Evolutionary conservation across 2,888 invertebrate species (phyloP).

Genomic region (Napeogenes sylphis): DNA sequence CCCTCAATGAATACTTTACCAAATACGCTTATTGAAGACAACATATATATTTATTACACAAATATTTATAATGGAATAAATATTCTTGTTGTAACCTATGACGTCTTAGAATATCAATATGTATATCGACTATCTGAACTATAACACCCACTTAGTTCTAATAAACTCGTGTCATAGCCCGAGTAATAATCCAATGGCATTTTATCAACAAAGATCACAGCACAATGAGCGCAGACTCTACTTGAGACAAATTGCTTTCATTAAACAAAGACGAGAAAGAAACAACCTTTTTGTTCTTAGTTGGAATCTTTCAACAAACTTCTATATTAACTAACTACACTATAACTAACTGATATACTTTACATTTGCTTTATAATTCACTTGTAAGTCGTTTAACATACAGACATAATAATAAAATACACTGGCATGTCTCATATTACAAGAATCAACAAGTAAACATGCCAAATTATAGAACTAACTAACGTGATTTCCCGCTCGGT

Average conservation of each 20-base stretch:
- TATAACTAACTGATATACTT: neutral
- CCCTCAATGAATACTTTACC: too few species aligned
- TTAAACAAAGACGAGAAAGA: conserved; percentile 4
- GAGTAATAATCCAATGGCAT: conserved; percentile 22
- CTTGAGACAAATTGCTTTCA: conserved; percentile 15
- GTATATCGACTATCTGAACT: conserved; percentile 1
- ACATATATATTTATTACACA: too few species aligned
- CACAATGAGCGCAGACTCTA: conserved; percentile 15
- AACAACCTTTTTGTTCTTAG: conserved; percentile 4
- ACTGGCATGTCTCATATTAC: too few species aligned
- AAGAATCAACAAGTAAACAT: too few species aligned
- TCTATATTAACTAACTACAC: neutral
- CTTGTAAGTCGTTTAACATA: neutral
- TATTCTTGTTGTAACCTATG: neutral
- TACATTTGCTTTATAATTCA: too few species aligned
- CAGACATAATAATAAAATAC: too few species aligned
- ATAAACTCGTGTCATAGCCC: conserved; percentile 16
- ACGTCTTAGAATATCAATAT: neutral
- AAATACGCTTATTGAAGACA: too few species aligned
- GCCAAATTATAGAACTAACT: too few species aligned
- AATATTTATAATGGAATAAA: too few species aligned
- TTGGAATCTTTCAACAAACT: neutral
- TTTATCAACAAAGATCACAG: conserved; percentile 21
- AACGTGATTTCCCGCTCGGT: too few species aligned
- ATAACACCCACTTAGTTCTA: neutral